Percentiles rank a stretch among this genome's conserved stretches.
phyloP scores from a whole-genome alignment of 2,888 invertebrate species.

The Podotricha telesiphe region DNA sequence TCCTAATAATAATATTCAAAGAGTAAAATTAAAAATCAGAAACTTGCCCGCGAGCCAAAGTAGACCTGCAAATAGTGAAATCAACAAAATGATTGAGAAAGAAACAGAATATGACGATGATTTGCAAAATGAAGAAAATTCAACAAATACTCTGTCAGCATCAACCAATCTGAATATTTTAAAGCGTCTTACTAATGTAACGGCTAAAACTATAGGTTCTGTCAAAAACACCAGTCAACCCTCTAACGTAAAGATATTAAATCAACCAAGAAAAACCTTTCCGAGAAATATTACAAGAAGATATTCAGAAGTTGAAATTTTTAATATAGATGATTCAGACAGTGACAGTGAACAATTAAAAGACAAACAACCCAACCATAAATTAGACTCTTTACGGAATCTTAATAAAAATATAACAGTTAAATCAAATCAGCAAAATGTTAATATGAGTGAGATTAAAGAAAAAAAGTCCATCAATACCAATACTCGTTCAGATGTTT shows the following conservation, averaged over 20 bases:
- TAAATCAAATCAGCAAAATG: slow-evolving; percentile 55
- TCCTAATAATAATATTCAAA: slow-evolving; percentile 25
- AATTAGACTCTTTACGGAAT: slow-evolving; percentile 55
- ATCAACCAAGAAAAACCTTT: slow-evolving; percentile 44
- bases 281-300: slow-evolving; percentile 49
- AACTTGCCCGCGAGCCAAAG: slow-evolving; percentile 14
- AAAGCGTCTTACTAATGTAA: slow-evolving; percentile 63
- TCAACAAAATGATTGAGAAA: slow-evolving; percentile 5
- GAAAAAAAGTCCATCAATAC: slow-evolving; percentile 25
- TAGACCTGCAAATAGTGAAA: slow-evolving; percentile 17
- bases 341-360: slow-evolving; percentile 56
- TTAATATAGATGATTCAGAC: slow-evolving; percentile 75
- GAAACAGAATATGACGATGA: slow-evolving; percentile 12
- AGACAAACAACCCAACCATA: slow-evolving; percentile 36
- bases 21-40: slow-evolving; percentile 34
- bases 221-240: slow-evolving; percentile 42
- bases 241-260: slow-evolving; percentile 6
- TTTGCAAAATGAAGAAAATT: slow-evolving; percentile 39
- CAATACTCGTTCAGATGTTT: slow-evolving; percentile 10
- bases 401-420: slow-evolving; percentile 63
- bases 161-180: slow-evolving; percentile 55
- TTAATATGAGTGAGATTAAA: slow-evolving; percentile 23
- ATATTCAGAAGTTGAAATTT: slow-evolving; percentile 66
- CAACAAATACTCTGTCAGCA: slow-evolving; percentile 42
- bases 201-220: slow-evolving; percentile 57